Percentiles rank a stretch among this genome's conserved stretches.
phyloP scores from a whole-genome alignment of 1,140 invertebrate genomes.

The Zaprionus gabonicus region DNA sequence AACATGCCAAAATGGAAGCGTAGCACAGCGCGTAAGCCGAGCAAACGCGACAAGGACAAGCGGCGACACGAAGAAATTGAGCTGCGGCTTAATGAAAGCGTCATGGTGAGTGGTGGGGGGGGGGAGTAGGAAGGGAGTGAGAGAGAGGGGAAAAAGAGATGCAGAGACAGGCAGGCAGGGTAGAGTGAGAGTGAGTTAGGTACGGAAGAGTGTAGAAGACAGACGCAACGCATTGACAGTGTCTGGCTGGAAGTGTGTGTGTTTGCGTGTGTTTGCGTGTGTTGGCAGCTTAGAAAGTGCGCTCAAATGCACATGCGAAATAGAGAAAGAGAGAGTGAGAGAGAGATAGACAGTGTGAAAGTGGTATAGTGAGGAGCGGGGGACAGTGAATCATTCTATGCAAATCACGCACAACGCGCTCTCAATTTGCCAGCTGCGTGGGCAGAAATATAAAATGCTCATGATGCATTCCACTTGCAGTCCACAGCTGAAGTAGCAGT shows the following conservation, averaged over 20 bases:
- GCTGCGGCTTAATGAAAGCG: conserved; percentile 60
- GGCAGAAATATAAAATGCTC: conserved; percentile 43
- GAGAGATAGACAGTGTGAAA: neutral
- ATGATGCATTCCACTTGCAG: conserved; percentile 21
- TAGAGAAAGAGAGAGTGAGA: neutral
- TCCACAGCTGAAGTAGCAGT: neutral
- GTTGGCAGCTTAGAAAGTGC: conserved; percentile 41
- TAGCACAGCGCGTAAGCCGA: conserved; percentile 27
- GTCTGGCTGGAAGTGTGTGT: neutral
- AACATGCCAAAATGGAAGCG: conserved; percentile 3
- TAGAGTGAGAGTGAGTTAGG: no score
- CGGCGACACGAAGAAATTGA: conserved; percentile 49
- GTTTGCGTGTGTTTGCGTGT: neutral
- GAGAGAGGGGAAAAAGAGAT: neutral
- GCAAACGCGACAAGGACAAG: conserved; percentile 46
- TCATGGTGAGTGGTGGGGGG: neutral
- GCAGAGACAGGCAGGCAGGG: neutral
- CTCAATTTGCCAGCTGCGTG: conserved; percentile 48
- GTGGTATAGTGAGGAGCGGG: neutral
- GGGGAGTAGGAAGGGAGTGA: no score
- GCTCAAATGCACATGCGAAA: conserved; percentile 37
- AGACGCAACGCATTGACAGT: neutral
- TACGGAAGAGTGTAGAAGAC: neutral
- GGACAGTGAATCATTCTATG: conserved; percentile 32
- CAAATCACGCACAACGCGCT: conserved; percentile 47